Conservation (phyloP, 2,113 vertebrate genomes). For the Podarcis raffonei region DNA sequence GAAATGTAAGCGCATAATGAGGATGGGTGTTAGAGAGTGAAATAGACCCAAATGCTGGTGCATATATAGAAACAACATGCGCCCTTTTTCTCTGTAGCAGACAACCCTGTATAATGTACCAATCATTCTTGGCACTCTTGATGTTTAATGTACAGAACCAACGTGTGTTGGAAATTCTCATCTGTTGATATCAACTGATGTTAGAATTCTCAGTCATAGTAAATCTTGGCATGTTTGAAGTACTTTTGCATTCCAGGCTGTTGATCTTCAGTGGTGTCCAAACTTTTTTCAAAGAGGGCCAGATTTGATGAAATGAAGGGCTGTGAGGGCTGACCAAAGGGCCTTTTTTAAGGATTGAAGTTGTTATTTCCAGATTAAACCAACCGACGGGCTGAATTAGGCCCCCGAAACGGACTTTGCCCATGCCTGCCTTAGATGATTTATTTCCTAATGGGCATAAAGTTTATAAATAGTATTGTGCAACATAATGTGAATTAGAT, state of each 20-base stretch:
- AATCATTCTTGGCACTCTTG: neutral
- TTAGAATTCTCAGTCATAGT: neutral
- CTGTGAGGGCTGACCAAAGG: too few relatives aligned
- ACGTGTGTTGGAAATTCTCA: neutral
- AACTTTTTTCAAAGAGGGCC: too few relatives aligned
- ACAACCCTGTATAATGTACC: neutral
- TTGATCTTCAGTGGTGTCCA: too few relatives aligned
- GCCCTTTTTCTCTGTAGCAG: neutral
- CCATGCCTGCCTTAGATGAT: too few relatives aligned
- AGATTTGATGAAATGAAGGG: too few relatives aligned
- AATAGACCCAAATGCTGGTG: neutral
- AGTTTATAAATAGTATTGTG: too few relatives aligned
- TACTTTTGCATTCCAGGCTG: neutral
- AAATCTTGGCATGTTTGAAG: neutral
- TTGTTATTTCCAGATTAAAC: too few relatives aligned
- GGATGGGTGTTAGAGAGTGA: neutral
- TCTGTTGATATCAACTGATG: neutral
- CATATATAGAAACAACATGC: neutral
- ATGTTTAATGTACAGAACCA: neutral
- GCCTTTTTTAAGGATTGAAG: too few relatives aligned
- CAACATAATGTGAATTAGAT: too few relatives aligned
- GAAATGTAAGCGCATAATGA: neutral
- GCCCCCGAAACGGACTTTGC: too few relatives aligned
- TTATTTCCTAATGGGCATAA: too few relatives aligned
- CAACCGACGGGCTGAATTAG: too few relatives aligned